A percentile compares a stretch with the other conserved stretches of the same genome.
Evolutionary conservation across 2,888 invertebrate species (phyloP).

Genomic region (Eupithecia pulchellata): DNA sequence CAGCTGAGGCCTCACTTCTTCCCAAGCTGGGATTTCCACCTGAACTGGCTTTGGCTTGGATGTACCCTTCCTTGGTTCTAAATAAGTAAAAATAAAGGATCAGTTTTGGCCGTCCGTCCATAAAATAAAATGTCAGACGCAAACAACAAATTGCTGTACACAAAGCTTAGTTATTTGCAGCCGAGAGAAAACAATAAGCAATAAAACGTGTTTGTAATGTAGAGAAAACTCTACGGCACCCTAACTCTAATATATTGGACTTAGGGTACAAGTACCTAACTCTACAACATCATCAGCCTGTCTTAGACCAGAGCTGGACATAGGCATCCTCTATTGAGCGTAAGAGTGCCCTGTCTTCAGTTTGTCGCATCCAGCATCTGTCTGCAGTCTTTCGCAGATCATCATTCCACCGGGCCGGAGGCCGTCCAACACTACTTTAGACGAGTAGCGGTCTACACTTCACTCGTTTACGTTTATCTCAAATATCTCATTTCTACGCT

Average conservation of each 20-base stretch:
- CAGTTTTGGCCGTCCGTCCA: not conserved
- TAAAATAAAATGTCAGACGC: conserved; percentile 4
- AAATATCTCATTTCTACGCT: too few species aligned
- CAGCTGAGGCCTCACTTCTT: conserved; percentile 87
- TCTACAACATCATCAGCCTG: too few species aligned
- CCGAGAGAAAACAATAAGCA: conserved; percentile 13
- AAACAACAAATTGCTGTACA: conserved; percentile 9
- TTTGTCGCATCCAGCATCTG: too few species aligned
- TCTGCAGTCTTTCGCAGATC: too few species aligned
- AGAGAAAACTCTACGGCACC: not conserved
- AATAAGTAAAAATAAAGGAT: conserved; percentile 5
- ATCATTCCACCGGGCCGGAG: too few species aligned
- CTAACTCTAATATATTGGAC: conserved; percentile 9
- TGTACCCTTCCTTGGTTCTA: conserved; percentile 48
- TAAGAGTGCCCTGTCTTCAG: too few species aligned
- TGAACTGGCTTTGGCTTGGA: conserved; percentile 50
- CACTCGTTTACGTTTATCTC: too few species aligned
- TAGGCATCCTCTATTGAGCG: too few species aligned
- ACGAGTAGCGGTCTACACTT: too few species aligned
- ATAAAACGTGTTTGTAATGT: conserved; percentile 7
- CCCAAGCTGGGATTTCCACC: conserved; percentile 84
- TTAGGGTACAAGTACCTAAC: conserved; percentile 4
- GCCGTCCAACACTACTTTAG: too few species aligned
- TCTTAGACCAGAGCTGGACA: too few species aligned
- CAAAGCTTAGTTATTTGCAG: conserved; percentile 9